These are phyloP conservation scores for Globodera rostochiensis DNA, from an alignment of 1,140 invertebrate species.

Conservation along the genomic window DNA sequence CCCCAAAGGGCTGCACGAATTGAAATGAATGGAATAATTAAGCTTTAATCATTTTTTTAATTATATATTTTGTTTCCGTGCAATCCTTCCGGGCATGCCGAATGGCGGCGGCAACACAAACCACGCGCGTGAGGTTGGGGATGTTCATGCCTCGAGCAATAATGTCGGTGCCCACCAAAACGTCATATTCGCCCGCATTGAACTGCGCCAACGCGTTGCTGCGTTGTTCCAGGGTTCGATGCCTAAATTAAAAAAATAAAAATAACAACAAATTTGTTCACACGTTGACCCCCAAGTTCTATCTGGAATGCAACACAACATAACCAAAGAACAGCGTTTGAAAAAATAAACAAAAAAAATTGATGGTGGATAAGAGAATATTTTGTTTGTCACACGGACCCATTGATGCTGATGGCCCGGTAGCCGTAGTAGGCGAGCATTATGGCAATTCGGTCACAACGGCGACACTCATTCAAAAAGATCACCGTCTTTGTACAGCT, in stretches of 20 bases:
- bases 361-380: too few relatives aligned
- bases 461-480: slow-evolving; percentile 15
- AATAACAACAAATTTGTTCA: neutral
- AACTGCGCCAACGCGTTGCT: slow-evolving; percentile 23
- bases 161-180: slow-evolving; percentile 28
- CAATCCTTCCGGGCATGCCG: neutral
- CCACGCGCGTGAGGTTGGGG: slow-evolving; percentile 17
- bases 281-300: too few relatives aligned
- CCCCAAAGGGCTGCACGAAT: neutral
- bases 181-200: slow-evolving; percentile 19
- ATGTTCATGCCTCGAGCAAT: slow-evolving; percentile 29
- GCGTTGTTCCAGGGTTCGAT: slow-evolving; percentile 26
- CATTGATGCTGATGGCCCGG: slow-evolving; percentile 17
- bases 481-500: slow-evolving; percentile 2
- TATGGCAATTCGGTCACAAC: slow-evolving; percentile 19
- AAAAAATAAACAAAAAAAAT: too few relatives aligned
- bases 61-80: neutral
- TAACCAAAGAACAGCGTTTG: too few relatives aligned
- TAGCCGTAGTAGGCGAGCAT: neutral
- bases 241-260: slow-evolving; percentile 1
- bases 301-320: too few relatives aligned
- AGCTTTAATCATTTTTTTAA: too few relatives aligned
- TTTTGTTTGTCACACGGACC: neutral
- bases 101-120: neutral
- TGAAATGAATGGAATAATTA: neutral